Base-by-base conservation (phyloP, 2,888 invertebrate genomes). In the Thecophora atra region DNA sequence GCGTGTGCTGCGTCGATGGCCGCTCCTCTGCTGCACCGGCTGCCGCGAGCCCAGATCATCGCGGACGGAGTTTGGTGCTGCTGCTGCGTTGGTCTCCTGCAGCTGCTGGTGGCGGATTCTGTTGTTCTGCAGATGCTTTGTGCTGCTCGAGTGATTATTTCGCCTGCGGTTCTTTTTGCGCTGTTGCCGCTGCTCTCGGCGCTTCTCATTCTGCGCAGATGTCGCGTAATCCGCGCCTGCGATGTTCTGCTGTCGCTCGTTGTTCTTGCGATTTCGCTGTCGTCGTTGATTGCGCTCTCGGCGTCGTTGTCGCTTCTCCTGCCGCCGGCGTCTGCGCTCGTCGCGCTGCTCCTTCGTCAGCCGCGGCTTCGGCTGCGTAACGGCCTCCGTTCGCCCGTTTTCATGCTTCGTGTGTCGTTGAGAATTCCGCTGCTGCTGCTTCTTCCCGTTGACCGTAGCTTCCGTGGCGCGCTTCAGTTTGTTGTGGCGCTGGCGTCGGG, bases 381-480 rank as follows among this genome's bases (percentile, higher is more conserved):
- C n/a, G n/a, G n/a, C n/a, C n/a, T n/a, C n/a, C n/a, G n/a, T n/a
- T n/a, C n/a, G n/a, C n/a, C n/a, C n/a, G 62, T 60, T 75, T 47
- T 73, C 78, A 71, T 81, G 82, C 21, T 78, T 78, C 74, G 80
- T 81, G 42, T 82, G 79, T 54, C 80, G 78, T 74, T 84, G 82
- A 52, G 79, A 80, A 70, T 78, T 78, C 42, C 77, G 80, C 26
- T 78, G 80, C 26, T 78, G 76, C 73, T 84, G 81, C 51, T 81
- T 68, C 24, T 62, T 73, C 70, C 62, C 75, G 62, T 65, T 75
- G 44, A 68, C 63, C n/a, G 73, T 79, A 0, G 84, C 78, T 75
- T 84, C 85, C 2, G 85, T 84, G 19, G 84, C 79, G 8, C 84
- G 80, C 44, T 83, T 82, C 0, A 84, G 79, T 63, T 78, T 76